Evolutionary conservation across 2,797 vertebrate species (phyloP), one percentile per base, ranked within the genome.

Genomic region (Nyctibius grandis): DNA sequence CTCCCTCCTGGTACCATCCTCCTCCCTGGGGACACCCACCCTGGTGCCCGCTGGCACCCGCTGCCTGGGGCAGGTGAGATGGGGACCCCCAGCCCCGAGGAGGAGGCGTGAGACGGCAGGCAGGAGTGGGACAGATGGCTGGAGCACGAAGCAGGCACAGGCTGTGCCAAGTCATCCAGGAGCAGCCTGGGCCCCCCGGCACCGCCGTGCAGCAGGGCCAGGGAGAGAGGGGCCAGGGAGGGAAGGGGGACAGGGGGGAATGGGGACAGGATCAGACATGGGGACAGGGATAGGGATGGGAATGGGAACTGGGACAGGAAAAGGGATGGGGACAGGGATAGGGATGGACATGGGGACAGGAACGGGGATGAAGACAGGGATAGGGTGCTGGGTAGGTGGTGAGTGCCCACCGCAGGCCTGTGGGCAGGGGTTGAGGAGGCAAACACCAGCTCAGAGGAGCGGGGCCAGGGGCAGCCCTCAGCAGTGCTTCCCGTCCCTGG

Each of bases 151-250:
- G 89, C 69, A 89, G 94, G 91, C 59, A 79, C 2, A 0, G 67
- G 67, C 59, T 89, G 72, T 94, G 88, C 93, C 0, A 0, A 91
- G 93, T 91, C 78, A 89, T 85, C 63, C 15, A 0, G 77, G 63
- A 89, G 59, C 75, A 88, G 64, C 45, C 7, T 36, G 77, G 23
- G 48, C 70, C 47, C 80, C 51, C 69, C 7, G n/a, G 68, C 69
- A 86, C 12, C 0, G 0, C n/a, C 21, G 2, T 0, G 0, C 54
- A 65, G 59, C 44, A 50, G 26, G 53, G 53, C 28, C 47, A 8
- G 50, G 54, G 57, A n/a, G 44, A 57, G 21, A 85, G 34, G 38
- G 44, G 33, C 45, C 18, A 36, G 21, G 31, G 7, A 61, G 45
- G 53, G 42, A 45, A 75, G 7, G 11, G 45, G 26, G 42, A 54